Base-by-base conservation (phyloP, 2,888 invertebrate species). In the Drosophila yooni region DNA sequence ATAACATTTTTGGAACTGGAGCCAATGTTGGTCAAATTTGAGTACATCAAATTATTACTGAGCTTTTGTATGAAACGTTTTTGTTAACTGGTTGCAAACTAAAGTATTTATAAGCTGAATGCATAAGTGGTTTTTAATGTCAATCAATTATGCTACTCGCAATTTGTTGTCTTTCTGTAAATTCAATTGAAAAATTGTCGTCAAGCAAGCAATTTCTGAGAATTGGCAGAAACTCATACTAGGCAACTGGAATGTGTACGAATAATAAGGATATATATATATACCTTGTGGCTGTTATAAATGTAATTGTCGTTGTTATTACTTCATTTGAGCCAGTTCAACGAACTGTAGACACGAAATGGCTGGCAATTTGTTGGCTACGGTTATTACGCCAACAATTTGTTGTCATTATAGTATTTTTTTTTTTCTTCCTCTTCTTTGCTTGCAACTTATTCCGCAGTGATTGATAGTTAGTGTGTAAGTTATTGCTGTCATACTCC, bases 291-390 rank as follows among this genome's bases (percentile, higher is more conserved):
- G 61, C 58, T 52, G 53, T 31, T 53, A 34, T 64, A 21, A 46
- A 46, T 69, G 54, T 53, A 52, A 34, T 67, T 40, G 34, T 53
- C 33, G 27, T 56, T 51, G 29, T 48, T 36, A 25, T 68, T 67
- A 70, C 64, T 67, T 52, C 15, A 67, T 64, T 65, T 58, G 48
- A 59, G 33, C n/a, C 56, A 71, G 84, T 85, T 85, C 87, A 85
- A 86, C 66, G 84, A 81, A 85, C 84, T 67, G 40, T 29, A 48
- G 58, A 48, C 84, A 87, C 89, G 84, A 63, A 53, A 65, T 61
- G 77, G 61, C 71, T 70, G 63, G 36, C 61, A 63, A 51, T 33
- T 58, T 53, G 52, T 60, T 61, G 65, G 58, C 69, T 53, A 57
- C 54, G 40, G 54, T 53, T 80, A 73, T 76, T 64, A 61, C 68